Evolutionary conservation across 2,113 vertebrate genomes (phyloP).

Genomic region (Elephas maximus): DNA sequence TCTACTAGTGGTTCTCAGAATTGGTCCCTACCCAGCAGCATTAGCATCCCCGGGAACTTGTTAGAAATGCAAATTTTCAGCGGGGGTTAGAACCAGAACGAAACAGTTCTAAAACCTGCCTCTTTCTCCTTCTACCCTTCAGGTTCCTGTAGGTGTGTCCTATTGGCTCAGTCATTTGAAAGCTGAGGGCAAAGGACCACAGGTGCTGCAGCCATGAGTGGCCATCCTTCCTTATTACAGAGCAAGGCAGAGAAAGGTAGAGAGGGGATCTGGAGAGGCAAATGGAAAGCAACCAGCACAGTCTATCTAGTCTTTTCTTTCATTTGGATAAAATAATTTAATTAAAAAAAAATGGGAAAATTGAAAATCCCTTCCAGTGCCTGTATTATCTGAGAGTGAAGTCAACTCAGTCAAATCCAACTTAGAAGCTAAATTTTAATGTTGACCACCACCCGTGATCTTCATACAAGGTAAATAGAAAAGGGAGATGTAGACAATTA

Average conservation of each 20-base stretch:
- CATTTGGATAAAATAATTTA: neutral
- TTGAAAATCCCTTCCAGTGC: neutral
- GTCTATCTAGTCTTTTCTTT: neutral
- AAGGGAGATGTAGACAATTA: too few relatives aligned
- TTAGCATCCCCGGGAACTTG: too few relatives aligned
- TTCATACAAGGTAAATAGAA: neutral
- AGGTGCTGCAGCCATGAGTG: neutral
- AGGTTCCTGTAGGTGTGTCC: neutral
- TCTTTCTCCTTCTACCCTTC: neutral
- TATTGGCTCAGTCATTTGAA: neutral
- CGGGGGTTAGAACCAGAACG: too few relatives aligned
- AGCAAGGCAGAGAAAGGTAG: neutral
- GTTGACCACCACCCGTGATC: neutral
- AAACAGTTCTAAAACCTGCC: too few relatives aligned
- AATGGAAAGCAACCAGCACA: neutral
- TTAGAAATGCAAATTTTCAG: too few relatives aligned
- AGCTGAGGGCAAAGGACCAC: neutral
- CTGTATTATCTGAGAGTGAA: neutral
- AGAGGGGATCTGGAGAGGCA: neutral
- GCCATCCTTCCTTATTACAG: rapidly evolving
- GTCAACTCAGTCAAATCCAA: neutral
- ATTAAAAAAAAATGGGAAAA: neutral
- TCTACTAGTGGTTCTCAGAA: too few relatives aligned
- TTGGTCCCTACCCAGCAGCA: too few relatives aligned
- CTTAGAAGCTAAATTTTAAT: neutral